phyloP scores from a whole-genome alignment of 2,113 vertebrate species.

The Pitta sordida region DNA sequence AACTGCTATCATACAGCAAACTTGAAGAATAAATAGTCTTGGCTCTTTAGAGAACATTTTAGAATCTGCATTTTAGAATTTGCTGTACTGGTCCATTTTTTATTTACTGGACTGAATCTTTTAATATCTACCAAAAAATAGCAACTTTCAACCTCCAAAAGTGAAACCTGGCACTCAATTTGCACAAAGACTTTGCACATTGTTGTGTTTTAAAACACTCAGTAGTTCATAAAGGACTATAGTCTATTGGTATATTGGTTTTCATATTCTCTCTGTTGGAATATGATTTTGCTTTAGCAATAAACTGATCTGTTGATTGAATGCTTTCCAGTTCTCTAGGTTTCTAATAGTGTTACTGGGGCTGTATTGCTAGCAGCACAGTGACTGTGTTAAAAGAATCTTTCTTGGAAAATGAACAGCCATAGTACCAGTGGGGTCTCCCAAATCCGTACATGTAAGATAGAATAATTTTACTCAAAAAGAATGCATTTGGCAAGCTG shows the following conservation, averaged over 20 bases:
- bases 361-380: background rate
- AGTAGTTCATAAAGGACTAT: conserved; percentile 16
- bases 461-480: background rate
- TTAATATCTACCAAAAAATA: background rate
- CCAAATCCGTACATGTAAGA: background rate
- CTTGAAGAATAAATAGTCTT: background rate
- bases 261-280: background rate
- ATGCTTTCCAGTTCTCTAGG: background rate
- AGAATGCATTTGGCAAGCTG: background rate
- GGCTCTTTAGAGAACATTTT: background rate
- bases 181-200: background rate
- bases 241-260: conserved; percentile 1
- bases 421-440: background rate
- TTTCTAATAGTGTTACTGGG: background rate
- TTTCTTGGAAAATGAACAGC: conserved; percentile 1
- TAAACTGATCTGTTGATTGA: background rate
- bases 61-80: background rate
- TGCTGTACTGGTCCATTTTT: background rate
- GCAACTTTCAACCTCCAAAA: background rate
- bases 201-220: conserved; percentile 20
- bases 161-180: background rate
- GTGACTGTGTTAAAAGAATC: background rate
- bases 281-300: background rate
- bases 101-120: background rate
- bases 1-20: background rate